Percentiles rank a stretch among this genome's conserved stretches.
Conservation (phyloP, 2,113 vertebrate genomes). For the Epinephelus lanceolatus region DNA sequence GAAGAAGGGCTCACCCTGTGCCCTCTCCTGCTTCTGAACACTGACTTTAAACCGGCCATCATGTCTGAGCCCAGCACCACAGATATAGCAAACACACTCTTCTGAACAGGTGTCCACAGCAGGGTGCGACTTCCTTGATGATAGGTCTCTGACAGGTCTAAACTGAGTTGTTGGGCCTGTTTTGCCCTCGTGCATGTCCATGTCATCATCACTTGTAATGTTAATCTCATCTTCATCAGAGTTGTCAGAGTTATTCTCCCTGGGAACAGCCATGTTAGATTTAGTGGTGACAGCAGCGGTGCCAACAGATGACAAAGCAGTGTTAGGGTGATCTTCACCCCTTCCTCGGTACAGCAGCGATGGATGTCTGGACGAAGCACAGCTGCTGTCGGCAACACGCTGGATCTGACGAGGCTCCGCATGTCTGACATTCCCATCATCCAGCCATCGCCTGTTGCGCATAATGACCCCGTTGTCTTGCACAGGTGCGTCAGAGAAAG, state of each 20-base stretch:
- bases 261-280: slow-evolving; percentile 24
- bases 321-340: slow-evolving; percentile 51
- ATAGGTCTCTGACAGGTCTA: slow-evolving; percentile 44
- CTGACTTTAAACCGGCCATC: slow-evolving; percentile 86
- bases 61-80: slow-evolving; percentile 84
- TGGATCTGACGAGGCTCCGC: slow-evolving; percentile 73
- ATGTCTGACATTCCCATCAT: slow-evolving; percentile 78
- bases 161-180: slow-evolving; percentile 19
- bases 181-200: slow-evolving; percentile 51
- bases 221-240: slow-evolving; percentile 87
- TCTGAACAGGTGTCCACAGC: slow-evolving; percentile 37
- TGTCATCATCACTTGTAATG: slow-evolving; percentile 89
- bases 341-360: slow-evolving; percentile 62
- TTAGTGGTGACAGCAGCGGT: slow-evolving; percentile 46
- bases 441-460: slow-evolving; percentile 81
- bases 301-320: slow-evolving; percentile 58
- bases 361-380: slow-evolving; percentile 69
- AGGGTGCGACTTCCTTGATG: slow-evolving; percentile 22
- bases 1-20: slow-evolving; percentile 91
- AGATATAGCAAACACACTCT: slow-evolving; percentile 89
- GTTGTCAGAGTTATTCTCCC: slow-evolving; percentile 80
- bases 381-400: slow-evolving; percentile 73
- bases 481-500: slow-evolving; percentile 77
- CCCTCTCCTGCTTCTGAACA: slow-evolving; percentile 96
- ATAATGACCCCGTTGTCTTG: slow-evolving; percentile 83